These are phyloP conservation scores for Deroplatys truncata DNA, from an alignment of 2,888 invertebrate species.

Conservation along the genomic window DNA sequence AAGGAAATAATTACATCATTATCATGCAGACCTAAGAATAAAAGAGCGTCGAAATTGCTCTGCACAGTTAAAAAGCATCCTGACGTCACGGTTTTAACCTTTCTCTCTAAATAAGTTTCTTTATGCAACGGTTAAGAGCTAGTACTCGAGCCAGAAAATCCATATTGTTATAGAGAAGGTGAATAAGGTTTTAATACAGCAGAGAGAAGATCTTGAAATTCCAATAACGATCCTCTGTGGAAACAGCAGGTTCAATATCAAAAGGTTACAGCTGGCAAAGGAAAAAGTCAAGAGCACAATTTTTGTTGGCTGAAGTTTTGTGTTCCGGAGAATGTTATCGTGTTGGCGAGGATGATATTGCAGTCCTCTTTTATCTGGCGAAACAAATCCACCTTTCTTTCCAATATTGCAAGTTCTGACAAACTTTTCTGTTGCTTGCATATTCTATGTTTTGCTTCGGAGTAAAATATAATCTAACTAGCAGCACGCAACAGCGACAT, in stretches of 20 bases:
- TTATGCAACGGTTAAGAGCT: background rate
- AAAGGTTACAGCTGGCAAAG: background rate
- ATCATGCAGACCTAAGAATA: background rate
- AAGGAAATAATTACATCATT: background rate
- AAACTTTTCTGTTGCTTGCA: background rate
- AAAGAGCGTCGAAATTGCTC: background rate
- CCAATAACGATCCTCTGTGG: background rate
- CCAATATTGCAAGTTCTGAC: background rate
- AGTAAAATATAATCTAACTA: no score
- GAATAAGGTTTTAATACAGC: background rate
- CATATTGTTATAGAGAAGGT: background rate
- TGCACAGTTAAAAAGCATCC: background rate
- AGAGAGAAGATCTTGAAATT: background rate
- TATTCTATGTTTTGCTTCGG: background rate
- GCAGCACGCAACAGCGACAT: no score
- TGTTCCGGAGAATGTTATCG: background rate
- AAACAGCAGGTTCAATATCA: background rate
- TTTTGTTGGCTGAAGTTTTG: background rate
- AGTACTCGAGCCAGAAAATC: background rate
- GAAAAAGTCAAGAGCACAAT: background rate
- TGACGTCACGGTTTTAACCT: background rate
- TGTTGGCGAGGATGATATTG: background rate
- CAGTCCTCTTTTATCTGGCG: background rate
- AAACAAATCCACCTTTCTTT: background rate
- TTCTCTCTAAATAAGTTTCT: background rate